These are phyloP conservation scores for Pomatostomus ruficeps DNA, from an alignment of 2,113 vertebrate genomes.

Conservation along the genomic window DNA sequence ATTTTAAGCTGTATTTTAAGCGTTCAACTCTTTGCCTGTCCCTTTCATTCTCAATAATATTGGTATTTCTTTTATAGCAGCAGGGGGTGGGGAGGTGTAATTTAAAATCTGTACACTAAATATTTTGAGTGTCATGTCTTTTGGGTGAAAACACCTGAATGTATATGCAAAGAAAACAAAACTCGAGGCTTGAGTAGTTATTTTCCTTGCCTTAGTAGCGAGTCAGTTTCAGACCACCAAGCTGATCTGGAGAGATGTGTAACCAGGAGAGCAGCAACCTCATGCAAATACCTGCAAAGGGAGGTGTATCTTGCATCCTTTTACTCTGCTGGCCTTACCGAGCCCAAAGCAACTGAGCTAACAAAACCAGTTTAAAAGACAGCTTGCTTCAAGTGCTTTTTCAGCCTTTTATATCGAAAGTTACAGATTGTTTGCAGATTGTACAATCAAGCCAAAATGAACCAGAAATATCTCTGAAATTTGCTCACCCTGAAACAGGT, in stretches of 20 bases:
- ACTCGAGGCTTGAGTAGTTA: neutral
- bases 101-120: neutral
- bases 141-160: neutral
- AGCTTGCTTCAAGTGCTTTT: neutral
- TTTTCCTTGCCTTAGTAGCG: neutral
- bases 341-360: neutral
- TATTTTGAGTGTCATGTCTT: neutral
- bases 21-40: neutral
- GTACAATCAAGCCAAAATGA: neutral
- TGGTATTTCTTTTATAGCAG: neutral
- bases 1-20: neutral
- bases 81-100: rapidly evolving
- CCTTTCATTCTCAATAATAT: neutral
- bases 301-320: neutral
- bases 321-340: neutral
- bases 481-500: neutral
- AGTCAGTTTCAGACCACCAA: neutral
- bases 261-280: neutral
- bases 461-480: neutral
- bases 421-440: neutral
- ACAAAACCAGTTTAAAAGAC: neutral
- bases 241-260: neutral
- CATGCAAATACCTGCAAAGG: neutral
- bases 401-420: neutral
- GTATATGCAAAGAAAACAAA: neutral